Base-by-base conservation (phyloP, 1,140 invertebrate genomes). In the Meteorus sp. region DNA sequence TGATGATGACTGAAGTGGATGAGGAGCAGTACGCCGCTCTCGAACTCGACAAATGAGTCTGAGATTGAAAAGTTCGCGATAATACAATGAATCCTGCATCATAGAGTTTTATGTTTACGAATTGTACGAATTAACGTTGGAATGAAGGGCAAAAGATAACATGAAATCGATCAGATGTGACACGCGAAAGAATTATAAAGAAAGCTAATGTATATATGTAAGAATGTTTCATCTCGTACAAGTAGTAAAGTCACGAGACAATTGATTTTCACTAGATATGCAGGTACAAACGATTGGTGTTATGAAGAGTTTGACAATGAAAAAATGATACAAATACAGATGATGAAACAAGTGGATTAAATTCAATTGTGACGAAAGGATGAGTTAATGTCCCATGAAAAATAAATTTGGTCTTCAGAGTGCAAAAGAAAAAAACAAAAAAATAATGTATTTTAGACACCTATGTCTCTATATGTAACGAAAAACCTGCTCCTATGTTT, bases 1-100 rank as follows among this genome's bases (percentile, higher is more conserved):
- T 92, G 48, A 91, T 91, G 81, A 89, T 92, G 84, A 92, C 90
- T 15, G 89, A 92, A 77, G 86, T 93, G 35, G 88, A 91, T 59
- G 89, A 90, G 65, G 90, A 92, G 67, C 90, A 93, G 68, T 93
- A 89, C 67, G 86, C 86, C 63, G 85, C 87, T 57, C 73, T 89
- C 53, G 87, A 88, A 70, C 71, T 86, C 22, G 84, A 86, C 66
- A 85, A 85, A 76, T 85, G 79, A 82, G 48, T 45, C 9, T 35
- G 51, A 44, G 25, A 22, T 8, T 0, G 45, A 39, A n/a, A 15
- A 37, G 29, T 13, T 33, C 15, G 31, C 58, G 56, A 57, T 29
- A 43, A 41, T 39, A 56, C 29, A 56, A 39, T 45, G 29, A 27
- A 50, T 22, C 29, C 48, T 65, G 68, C 56, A 63, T n/a, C n/a